These are phyloP conservation scores for Danio choprae DNA, from an alignment of 2,797 vertebrate genomes.

Conservation along the genomic window DNA sequence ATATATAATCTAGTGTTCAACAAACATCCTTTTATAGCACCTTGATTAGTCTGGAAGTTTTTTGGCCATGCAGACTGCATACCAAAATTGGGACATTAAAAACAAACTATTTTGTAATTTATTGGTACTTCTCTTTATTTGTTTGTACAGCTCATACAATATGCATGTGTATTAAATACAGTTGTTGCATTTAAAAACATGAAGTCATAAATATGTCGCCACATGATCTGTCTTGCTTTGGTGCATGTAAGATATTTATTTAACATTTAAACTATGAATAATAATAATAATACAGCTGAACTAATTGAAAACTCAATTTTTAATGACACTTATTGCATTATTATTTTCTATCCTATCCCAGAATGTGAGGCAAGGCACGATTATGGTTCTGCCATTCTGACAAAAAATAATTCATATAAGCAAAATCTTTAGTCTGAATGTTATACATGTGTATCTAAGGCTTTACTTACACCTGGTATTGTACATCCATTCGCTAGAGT, in stretches of 20 bases:
- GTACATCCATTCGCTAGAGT: neutral
- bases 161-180: conserved; percentile 48
- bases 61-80: neutral
- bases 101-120: conserved; percentile 47
- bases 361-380: conserved; percentile 52
- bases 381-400: conserved; percentile 45
- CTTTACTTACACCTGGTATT: neutral
- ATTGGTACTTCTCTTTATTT: conserved; percentile 42
- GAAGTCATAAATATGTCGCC: conserved; percentile 33
- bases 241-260: neutral
- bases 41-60: neutral
- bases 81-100: neutral
- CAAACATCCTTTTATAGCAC: neutral
- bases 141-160: conserved; percentile 54
- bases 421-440: too few relatives aligned
- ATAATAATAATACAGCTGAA: neutral
- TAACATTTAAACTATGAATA: conserved; percentile 4
- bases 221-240: conserved; percentile 29
- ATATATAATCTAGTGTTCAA: too few relatives aligned
- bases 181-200: conserved; percentile 48
- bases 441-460: neutral
- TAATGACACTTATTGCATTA: conserved; percentile 18
- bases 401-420: neutral
- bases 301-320: conserved; percentile 39
- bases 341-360: conserved; percentile 29